Base-by-base conservation (phyloP, 2,797 vertebrate species). In the Mus minutoides region DNA sequence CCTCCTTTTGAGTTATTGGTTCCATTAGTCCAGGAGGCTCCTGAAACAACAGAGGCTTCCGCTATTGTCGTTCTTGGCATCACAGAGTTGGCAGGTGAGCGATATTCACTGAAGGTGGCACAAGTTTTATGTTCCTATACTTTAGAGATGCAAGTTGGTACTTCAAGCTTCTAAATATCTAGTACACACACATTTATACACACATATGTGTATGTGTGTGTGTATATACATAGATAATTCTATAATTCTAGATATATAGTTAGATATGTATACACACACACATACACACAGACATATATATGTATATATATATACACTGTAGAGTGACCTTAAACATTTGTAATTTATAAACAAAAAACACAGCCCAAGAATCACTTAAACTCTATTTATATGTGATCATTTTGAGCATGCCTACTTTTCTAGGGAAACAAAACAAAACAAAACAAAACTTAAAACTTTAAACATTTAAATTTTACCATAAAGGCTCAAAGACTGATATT, bases 381-480 rank as follows among this genome's bases (percentile, higher is more conserved):
- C 34, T 90, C 13, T 85, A 88, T 76, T 86, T 93, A 71, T 73
- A 52, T 40, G 12, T 26, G 17, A 9, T 71, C 75, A 75, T 79
- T 86, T 86, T 87, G 26, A 80, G 2, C 14, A 82, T 77, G 43
- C 92, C 76, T 87, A 52, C 71, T 64, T 43, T 93, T 95, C 49
- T 92, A 17, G 43, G n/a, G 4, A 14, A 80, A 40, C 12, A 29
- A 7, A 96, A 49, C 31, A 9, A 24, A 19, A 6, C n/a, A 71
- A 71, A 73, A 76, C 62, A 31, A 24, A 24, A 60, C 58, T 24
- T 24, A 60, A 60, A 60, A 58, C n/a, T 91, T 31, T 84, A 67
- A 88, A 43, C 58, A 78, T 40, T 85, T 19, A 92, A 54, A 73
- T 76, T 95, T 94, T 87, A 56, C n/a, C 40, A 90, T n/a, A 26